Evolutionary conservation across 2,113 vertebrate species (phyloP).

Genomic region (Dicentrarchus labrax): DNA sequence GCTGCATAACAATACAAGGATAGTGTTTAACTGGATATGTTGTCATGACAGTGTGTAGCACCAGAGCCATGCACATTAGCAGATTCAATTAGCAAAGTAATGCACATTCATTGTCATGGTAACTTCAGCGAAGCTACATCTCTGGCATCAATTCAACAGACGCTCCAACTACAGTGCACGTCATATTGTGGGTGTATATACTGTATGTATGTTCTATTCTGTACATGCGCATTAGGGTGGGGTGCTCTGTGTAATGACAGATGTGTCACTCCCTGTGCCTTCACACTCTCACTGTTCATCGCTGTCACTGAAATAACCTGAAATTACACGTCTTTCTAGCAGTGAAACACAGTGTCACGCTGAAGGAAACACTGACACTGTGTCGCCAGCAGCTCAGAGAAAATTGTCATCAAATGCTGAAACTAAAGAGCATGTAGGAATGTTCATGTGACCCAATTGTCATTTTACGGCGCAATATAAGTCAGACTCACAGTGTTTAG

Average conservation of each 20-base stretch:
- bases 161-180: neutral
- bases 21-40: constrained; percentile 13
- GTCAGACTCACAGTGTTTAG: constrained; percentile 42
- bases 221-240: neutral
- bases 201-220: neutral
- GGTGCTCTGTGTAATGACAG: neutral
- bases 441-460: constrained; percentile 41
- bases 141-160: neutral
- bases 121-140: neutral
- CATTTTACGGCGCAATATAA: constrained; percentile 33
- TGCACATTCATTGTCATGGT: neutral
- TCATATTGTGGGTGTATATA: neutral
- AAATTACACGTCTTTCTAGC: neutral
- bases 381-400: neutral
- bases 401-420: neutral
- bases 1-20: constrained; percentile 32
- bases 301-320: constrained; percentile 23
- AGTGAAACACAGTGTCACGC: neutral
- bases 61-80: neutral
- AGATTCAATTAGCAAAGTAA: neutral
- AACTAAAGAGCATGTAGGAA: constrained; percentile 12
- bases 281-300: neutral
- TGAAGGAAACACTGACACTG: neutral
- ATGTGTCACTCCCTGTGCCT: constrained; percentile 1
- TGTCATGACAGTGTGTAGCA: constrained; percentile 15